Evolutionary conservation across 1,140 invertebrate genomes (phyloP).

Genomic region (Zaprionus inermis): DNA sequence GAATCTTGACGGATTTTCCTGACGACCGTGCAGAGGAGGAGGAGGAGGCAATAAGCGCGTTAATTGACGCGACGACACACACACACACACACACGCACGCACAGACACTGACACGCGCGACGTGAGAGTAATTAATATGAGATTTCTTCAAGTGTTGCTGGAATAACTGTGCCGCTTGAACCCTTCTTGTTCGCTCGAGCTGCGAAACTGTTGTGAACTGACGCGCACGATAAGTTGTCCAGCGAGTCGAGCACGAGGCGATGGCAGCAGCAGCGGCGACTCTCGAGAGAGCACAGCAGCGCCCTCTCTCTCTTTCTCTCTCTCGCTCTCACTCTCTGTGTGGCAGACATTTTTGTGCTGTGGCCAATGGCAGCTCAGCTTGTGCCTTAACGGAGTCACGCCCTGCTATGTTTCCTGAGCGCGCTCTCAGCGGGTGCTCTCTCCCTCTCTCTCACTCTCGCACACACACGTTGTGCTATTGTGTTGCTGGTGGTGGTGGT

Average conservation of each 20-base stretch:
- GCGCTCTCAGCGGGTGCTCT: constrained; percentile 34
- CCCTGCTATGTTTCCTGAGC: constrained; percentile 23
- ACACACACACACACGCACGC: not conserved
- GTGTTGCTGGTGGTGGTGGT: constrained; percentile 38
- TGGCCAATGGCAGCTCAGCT: constrained; percentile 45
- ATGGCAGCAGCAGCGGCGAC: constrained; percentile 1
- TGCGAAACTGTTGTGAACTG: constrained; percentile 78
- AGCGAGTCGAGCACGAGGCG: constrained; percentile 24
- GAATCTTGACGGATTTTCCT: constrained; percentile 72
- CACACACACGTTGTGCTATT: constrained; percentile 7
- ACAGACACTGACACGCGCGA: constrained; percentile 1
- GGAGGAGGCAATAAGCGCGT: not conserved
- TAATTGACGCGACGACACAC: not conserved
- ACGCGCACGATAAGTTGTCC: constrained; percentile 61
- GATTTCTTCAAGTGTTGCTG: constrained; percentile 1
- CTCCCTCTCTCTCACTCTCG: constrained; percentile 37
- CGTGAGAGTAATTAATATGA: not conserved
- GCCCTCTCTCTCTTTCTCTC: constrained; percentile 1
- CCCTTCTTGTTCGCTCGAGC: constrained; percentile 78
- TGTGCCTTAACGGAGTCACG: constrained; percentile 33
- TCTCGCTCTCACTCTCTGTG: constrained; percentile 2
- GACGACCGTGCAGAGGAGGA: too few relatives aligned
- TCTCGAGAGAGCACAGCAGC: constrained; percentile 3
- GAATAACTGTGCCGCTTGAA: constrained; percentile 24
- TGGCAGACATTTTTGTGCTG: constrained; percentile 53